Percentiles rank a stretch among this genome's conserved stretches.
phyloP scores from a whole-genome alignment of 2,113 vertebrate species.

The Pachyramphus minor region DNA sequence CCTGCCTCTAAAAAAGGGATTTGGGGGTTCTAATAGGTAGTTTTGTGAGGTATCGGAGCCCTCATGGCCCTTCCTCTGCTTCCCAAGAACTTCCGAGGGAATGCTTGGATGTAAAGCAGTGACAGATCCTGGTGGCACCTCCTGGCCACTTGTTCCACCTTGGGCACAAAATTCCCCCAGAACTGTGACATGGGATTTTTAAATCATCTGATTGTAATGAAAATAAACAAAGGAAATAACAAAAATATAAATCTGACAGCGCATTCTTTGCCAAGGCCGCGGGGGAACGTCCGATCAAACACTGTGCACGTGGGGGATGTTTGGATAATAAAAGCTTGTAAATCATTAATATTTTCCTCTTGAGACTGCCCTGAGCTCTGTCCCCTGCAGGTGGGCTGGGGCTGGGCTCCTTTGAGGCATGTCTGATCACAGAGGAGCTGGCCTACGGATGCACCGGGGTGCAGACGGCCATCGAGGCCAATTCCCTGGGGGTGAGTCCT shows the following conservation, averaged over 20 bases:
- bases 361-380: background rate
- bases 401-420: conserved; percentile 82
- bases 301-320: accelerated
- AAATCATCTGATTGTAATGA: background rate
- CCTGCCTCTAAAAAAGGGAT: background rate
- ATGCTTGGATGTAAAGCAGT: background rate
- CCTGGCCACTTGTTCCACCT: background rate
- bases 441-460: conserved; percentile 89
- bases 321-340: background rate
- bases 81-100: background rate
- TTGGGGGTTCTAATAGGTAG: background rate
- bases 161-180: no score
- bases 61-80: background rate
- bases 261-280: background rate
- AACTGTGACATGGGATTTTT: background rate
- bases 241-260: background rate
- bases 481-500: conserved; percentile 85
- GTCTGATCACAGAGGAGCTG: conserved; percentile 90
- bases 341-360: background rate
- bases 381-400: conserved; percentile 82
- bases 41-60: background rate
- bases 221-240: background rate
- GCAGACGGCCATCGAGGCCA: conserved; percentile 88
- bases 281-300: background rate
- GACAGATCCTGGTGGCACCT: background rate